Percentiles rank a stretch among this genome's conserved stretches.
Evolutionary conservation across 2,113 vertebrate species (phyloP).

Genomic region (Holacanthus passer): DNA sequence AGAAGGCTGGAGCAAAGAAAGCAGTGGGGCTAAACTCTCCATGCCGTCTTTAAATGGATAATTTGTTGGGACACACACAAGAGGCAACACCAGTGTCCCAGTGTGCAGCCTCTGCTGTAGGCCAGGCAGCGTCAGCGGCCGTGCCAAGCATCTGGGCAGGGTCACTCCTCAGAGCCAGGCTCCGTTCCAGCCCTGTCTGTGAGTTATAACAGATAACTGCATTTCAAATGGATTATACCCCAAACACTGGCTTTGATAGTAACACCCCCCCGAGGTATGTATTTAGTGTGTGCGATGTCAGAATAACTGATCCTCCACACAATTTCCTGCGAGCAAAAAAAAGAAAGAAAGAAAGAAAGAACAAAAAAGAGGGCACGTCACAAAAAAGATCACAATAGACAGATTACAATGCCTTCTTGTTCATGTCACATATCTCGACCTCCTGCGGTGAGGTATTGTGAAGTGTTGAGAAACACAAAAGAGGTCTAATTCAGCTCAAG

Average conservation of each 20-base stretch:
- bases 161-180: conserved; percentile 66
- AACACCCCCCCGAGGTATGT: conserved; percentile 70
- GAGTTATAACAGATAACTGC: conserved; percentile 74
- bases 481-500: conserved; percentile 49
- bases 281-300: conserved; percentile 66
- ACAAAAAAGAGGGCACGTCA: conserved; percentile 49
- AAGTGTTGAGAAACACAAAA: conserved; percentile 54
- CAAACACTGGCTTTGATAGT: conserved; percentile 75
- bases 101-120: conserved; percentile 69
- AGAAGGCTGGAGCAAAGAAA: conserved; percentile 11
- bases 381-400: conserved; percentile 51
- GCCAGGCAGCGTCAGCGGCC: conserved; percentile 55
- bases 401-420: conserved; percentile 54
- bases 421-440: conserved; percentile 50
- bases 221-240: conserved; percentile 77
- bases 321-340: conserved; percentile 58
- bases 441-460: conserved; percentile 58
- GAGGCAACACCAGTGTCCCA: conserved; percentile 68
- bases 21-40: conserved; percentile 56
- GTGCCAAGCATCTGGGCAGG: conserved; percentile 79
- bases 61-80: conserved; percentile 70
- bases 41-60: conserved; percentile 67
- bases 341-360: conserved; percentile 20
- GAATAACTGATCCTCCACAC: conserved; percentile 70
- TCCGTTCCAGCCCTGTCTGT: conserved; percentile 65